Percentiles rank a stretch among this genome's conserved stretches.
Conservation (phyloP, 30 jellyfish, hydroid and myxozoan genomes). For the Rhopilema esculentum region DNA sequence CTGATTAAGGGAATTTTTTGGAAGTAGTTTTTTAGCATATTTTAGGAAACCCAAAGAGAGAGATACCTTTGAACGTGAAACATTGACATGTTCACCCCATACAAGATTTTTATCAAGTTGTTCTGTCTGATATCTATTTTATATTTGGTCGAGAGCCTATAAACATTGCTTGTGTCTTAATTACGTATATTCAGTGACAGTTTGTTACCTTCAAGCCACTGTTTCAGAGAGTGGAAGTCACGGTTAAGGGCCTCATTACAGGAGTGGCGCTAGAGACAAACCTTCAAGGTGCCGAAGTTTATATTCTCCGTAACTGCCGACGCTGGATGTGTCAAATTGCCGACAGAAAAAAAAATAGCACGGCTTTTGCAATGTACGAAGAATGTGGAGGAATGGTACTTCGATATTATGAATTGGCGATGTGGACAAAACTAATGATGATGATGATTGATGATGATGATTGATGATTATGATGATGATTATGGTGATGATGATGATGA, state of each 20-base stretch:
- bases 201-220: conserved; percentile 7
- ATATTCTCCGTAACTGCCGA: too few species aligned
- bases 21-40: too few species aligned
- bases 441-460: neutral
- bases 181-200: neutral
- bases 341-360: too few species aligned
- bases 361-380: too few species aligned
- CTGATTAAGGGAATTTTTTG: too few species aligned
- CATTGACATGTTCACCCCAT: neutral
- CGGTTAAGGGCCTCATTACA: neutral
- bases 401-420: too few species aligned
- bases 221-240: neutral
- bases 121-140: neutral
- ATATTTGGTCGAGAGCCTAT: conserved; percentile 10
- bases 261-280: too few species aligned
- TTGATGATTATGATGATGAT: conserved; percentile 17
- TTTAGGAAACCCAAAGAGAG: conserved; percentile 1
- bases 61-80: neutral
- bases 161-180: neutral
- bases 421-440: neutral
- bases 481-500: conserved; percentile 15
- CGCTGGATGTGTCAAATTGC: too few species aligned
- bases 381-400: too few species aligned
- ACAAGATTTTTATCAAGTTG: conserved; percentile 1
- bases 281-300: too few species aligned